Percentiles rank a stretch among this genome's conserved stretches.
Evolutionary conservation across 2,113 vertebrate species (phyloP).

Genomic region (Siniperca knerii): DNA sequence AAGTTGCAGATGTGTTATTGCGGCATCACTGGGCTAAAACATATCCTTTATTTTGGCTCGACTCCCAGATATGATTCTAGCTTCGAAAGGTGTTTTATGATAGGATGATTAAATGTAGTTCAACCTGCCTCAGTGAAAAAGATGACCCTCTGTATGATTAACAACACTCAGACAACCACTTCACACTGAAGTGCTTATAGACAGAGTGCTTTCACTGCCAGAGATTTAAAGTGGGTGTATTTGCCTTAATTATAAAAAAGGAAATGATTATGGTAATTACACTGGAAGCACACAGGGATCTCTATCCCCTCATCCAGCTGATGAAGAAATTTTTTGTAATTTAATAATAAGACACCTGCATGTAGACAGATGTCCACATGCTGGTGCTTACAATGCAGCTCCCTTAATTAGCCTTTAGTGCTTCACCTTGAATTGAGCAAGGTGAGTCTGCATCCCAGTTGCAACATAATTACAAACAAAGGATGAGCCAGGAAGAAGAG

Average conservation of each 20-base stretch:
- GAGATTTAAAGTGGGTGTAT: conserved; percentile 40
- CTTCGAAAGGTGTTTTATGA: conserved; percentile 60
- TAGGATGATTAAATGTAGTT: conserved; percentile 56
- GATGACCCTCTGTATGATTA: conserved; percentile 54
- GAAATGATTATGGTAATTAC: conserved; percentile 57
- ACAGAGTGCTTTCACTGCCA: conserved; percentile 29
- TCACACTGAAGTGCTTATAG: conserved; percentile 41
- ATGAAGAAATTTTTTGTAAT: conserved; percentile 35
- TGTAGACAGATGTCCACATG: conserved; percentile 28
- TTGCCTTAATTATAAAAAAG: conserved; percentile 54
- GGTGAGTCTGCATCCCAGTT: conserved; percentile 25
- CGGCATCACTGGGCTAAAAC: conserved; percentile 43
- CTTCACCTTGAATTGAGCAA: conserved; percentile 39
- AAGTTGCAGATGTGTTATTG: conserved; percentile 57
- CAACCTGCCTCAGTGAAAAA: conserved; percentile 34
- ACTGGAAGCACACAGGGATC: conserved; percentile 14
- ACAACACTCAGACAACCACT: conserved; percentile 47
- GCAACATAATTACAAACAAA: conserved; percentile 22
- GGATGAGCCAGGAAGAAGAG: not conserved
- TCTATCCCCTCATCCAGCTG: conserved; percentile 14
- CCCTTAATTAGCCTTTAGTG: conserved; percentile 34
- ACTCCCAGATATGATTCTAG: conserved; percentile 56
- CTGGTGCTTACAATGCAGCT: conserved; percentile 19
- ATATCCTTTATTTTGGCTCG: conserved; percentile 53
- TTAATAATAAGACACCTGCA: conserved; percentile 22